Percentiles rank a stretch among this genome's conserved stretches.
Conservation (phyloP, 2,113 vertebrate genomes). For the Callopanchax toddi region DNA sequence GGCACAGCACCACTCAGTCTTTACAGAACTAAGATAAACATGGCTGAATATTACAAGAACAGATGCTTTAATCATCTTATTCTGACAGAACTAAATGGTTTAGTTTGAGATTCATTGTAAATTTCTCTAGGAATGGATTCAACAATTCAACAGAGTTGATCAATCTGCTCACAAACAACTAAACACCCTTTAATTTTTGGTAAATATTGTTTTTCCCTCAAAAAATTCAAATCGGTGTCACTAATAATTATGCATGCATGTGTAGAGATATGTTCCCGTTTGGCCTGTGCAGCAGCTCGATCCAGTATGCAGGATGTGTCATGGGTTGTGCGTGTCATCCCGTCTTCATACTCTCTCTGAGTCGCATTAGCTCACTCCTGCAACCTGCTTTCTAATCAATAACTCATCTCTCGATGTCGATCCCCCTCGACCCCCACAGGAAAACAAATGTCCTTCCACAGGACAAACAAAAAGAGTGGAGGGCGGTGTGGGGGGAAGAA, state of each 20-base stretch:
- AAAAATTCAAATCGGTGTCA: conserved; percentile 16
- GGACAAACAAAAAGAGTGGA: conserved; percentile 72
- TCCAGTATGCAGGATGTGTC: conserved; percentile 48
- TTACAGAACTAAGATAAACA: neutral
- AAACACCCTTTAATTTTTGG: too few relatives aligned
- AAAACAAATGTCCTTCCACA: conserved; percentile 81
- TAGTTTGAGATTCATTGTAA: neutral
- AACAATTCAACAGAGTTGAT: conserved; percentile 5
- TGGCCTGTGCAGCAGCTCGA: neutral
- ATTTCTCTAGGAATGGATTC: neutral
- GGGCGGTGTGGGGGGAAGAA: conserved; percentile 1
- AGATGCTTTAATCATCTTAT: neutral
- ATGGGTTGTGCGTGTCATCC: conserved; percentile 50
- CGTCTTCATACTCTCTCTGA: conserved; percentile 34
- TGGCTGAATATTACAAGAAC: neutral
- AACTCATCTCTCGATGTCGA: conserved; percentile 79
- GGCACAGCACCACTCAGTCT: neutral
- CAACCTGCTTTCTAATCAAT: conserved; percentile 79
- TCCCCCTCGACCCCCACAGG: conserved; percentile 72
- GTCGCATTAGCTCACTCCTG: conserved; percentile 36
- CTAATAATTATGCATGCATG: conserved; percentile 32
- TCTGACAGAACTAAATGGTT: neutral
- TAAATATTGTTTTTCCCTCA: too few relatives aligned
- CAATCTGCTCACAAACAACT: conserved; percentile 10
- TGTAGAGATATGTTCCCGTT: neutral